Evolutionary conservation across 2,888 invertebrate species (phyloP).

Genomic region (Palloptera scutellata): DNA sequence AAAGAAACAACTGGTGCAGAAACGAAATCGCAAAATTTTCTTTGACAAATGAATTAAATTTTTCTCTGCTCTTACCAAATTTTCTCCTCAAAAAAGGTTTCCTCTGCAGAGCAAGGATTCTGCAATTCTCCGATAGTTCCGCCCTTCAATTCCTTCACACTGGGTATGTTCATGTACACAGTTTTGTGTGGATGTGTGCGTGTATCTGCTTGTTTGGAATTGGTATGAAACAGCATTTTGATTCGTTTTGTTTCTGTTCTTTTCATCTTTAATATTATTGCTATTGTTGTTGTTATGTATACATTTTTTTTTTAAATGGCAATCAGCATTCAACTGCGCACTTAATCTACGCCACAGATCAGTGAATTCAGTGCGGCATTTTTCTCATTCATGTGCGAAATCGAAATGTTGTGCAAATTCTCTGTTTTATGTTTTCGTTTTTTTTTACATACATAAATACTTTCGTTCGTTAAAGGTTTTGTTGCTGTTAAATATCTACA

Average conservation of each 20-base stretch:
- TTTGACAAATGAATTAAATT: too few relatives aligned
- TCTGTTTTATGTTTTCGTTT: background rate
- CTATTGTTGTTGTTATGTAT: background rate
- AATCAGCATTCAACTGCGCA: background rate
- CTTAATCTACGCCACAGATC: background rate
- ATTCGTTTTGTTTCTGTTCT: background rate
- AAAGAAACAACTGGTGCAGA: too few relatives aligned
- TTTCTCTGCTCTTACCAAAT: too few relatives aligned
- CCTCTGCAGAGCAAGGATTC: too few relatives aligned
- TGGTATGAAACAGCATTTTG: background rate
- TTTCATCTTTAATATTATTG: background rate
- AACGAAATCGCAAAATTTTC: too few relatives aligned
- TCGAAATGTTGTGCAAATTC: conserved; percentile 3
- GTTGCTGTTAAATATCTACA: background rate
- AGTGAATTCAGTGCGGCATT: background rate
- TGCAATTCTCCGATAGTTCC: too few relatives aligned
- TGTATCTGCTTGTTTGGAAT: background rate
- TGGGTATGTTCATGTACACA: too few relatives aligned
- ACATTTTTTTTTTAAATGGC: background rate
- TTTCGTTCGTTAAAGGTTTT: background rate
- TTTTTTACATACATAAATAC: background rate
- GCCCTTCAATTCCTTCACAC: too few relatives aligned
- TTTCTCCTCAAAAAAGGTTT: too few relatives aligned
- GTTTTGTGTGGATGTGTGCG: too few relatives aligned
- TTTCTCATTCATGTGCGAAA: background rate